Base-by-base conservation (phyloP, 1,140 invertebrate genomes). In the Procambarus clarkii region DNA sequence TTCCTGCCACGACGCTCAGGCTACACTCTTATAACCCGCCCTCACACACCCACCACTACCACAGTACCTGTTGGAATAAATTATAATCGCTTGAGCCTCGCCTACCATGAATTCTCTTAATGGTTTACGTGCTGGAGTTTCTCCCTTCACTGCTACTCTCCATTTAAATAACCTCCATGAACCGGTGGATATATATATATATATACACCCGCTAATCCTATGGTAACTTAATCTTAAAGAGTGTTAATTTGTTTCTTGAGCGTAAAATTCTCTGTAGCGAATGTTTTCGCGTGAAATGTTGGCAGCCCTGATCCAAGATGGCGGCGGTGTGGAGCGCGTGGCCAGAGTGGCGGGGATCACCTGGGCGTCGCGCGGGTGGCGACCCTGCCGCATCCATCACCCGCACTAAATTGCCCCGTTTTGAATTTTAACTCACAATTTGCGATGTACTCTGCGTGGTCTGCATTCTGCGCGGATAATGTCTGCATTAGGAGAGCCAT, bases 301-400 rank as follows among this genome's bases (percentile, higher is more conserved):
- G 86, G 86, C 86, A 80, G 44, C 15, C 86, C 77, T 88, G 86
- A 79, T 69, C 58, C 86, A 88, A 88, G 86, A 88, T 88, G 86
- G 86, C 86, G 77, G 76, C n/a, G 8, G 84, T n/a, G 45, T n/a
- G 69, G 48, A 46, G 74, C 11, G 74, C 34, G 44, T 44, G 45
- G 46, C 15, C 46, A 54, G 79, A 9, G 50, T 5, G 50, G 50
- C 50, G 4, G 50, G 13, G 8, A 54, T 54, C 50, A 54, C 50
- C 50, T 54, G 50, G 50, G 8, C 8, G 50, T 9, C 50, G 50
- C 50, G 80, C 24, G 48, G 79, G 79, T 80, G 79, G 79, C 79
- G 60, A 13, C 45, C 48, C 69, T 86, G 45, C 44, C 58, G 77
- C 86, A 88, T 88, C 86, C 86, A 88, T 88, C 86, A 88, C 77